Percentiles rank a stretch among this genome's conserved stretches.
These are phyloP conservation scores for Acanthiza pusilla DNA, from an alignment of 2,797 vertebrate species.

Conservation along the genomic window DNA sequence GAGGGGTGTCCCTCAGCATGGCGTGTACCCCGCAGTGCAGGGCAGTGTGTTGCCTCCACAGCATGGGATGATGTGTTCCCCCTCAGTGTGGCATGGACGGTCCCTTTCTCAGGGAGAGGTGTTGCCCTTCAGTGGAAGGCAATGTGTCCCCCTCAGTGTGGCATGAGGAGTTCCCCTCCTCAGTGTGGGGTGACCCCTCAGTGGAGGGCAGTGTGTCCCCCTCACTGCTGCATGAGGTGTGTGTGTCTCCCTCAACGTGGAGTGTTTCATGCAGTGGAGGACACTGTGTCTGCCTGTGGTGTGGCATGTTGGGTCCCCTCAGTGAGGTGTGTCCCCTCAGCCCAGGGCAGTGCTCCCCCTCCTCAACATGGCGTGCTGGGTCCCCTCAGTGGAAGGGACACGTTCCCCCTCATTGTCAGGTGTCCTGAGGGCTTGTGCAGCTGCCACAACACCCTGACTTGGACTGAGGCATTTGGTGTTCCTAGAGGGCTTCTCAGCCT, in stretches of 20 bases:
- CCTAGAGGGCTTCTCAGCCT: neutral
- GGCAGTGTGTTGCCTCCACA: too few relatives aligned
- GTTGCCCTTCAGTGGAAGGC: rapidly evolving
- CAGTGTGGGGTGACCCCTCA: too few relatives aligned
- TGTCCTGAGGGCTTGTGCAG: neutral
- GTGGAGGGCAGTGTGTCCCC: neutral
- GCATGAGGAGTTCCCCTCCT: too few relatives aligned
- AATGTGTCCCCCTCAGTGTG: too few relatives aligned
- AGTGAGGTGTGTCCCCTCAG: too few relatives aligned
- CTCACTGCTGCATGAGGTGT: neutral
- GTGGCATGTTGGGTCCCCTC: neutral
- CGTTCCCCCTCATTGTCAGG: neutral
- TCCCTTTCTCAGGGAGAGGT: neutral
- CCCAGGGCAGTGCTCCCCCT: neutral
- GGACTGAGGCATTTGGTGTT: neutral
- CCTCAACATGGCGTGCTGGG: neutral
- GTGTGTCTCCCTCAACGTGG: rapidly evolving
- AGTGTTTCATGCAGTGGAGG: neutral
- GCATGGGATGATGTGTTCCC: neutral
- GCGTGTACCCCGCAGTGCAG: neutral
- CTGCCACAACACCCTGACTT: rapidly evolving
- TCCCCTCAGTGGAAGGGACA: neutral
- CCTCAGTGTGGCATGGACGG: neutral
- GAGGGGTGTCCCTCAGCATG: neutral
- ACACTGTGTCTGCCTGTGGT: too few relatives aligned